Base-by-base conservation (phyloP, 2,113 vertebrate genomes). In the Menidia beryllina region DNA sequence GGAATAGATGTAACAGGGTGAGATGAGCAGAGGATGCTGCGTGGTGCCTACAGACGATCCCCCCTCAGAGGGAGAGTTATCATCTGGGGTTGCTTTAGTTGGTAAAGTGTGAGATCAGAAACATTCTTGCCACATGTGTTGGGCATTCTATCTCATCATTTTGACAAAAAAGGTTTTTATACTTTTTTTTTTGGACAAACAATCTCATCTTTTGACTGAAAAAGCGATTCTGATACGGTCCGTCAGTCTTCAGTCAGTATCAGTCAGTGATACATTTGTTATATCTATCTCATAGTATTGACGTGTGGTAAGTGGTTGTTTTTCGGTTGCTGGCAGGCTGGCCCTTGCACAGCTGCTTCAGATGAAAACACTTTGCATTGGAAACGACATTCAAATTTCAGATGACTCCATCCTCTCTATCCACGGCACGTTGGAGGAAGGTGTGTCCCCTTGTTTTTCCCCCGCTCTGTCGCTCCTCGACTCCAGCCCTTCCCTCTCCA, bases 371-470 rank as follows among this genome's bases (percentile, higher is more conserved):
- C n/a, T 86, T 81, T 89, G 64, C 83, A 78, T 72, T 54, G 73
- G 55, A 85, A 86, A 86, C 52, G 24, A 57, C 79, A 80, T 84
- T 99, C 94, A 99, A 88, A 98, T 99, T 89, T 98, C 97, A 0
- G 96, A 99, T 17, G 96, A 97, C 87, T 98, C 97, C 0, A 96
- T 95, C 52, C 95, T 92, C 51, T 97, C 96, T 8, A 97, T 97
- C 97, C 97, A 98, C 0, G 97, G 95, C 0, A 95, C 80, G 11
- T 94, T 91, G 0, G 92, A 75, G 0, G 88, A 88, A 43, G 81
- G 91, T 68, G 85, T 89, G 70, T 95, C 94, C 58, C 91, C 91
- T 89, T 91, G 62, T 69, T 79, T 60, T 59, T 60, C 93, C 88
- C 86, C 85, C 88, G 84, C 70, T 91, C 84, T 78, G 91, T 88